Conservation (phyloP, 2,888 invertebrate species). For the Fragum whitleyi region DNA sequence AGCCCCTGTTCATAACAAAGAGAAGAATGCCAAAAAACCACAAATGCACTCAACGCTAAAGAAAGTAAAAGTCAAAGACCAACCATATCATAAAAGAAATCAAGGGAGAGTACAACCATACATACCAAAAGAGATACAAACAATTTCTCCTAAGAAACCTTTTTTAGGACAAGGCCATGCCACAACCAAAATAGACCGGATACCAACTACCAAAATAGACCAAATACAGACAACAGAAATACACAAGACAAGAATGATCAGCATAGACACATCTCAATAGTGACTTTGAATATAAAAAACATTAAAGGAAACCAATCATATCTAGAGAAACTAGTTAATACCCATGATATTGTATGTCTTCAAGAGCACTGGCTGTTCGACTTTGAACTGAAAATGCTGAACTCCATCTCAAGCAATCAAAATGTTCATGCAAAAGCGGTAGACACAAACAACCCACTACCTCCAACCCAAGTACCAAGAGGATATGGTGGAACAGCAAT, state of each 20-base stretch:
- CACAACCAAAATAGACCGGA: neutral
- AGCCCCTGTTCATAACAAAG: too few species aligned
- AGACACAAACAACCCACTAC: neutral
- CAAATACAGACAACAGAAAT: too few species aligned
- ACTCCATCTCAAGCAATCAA: neutral
- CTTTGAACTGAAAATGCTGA: neutral
- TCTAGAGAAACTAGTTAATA: neutral
- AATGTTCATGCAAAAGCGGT: neutral
- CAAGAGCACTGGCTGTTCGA: constrained; percentile 14
- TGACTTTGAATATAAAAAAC: neutral
- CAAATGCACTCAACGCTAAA: too few species aligned
- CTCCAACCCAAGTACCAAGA: neutral
- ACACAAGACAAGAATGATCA: too few species aligned
- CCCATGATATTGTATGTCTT: neutral
- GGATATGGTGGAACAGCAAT: neutral
- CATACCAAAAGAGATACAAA: neutral
- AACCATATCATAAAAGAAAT: too few species aligned
- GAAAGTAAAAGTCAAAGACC: too few species aligned
- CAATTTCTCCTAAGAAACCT: neutral
- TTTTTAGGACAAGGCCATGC: constrained; percentile 8
- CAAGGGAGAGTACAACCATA: too few species aligned
- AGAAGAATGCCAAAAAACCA: too few species aligned
- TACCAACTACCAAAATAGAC: neutral
- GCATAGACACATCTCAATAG: neutral
- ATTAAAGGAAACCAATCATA: neutral